phyloP scores from a whole-genome alignment of 1,140 invertebrate species.

The Sipha flava region DNA sequence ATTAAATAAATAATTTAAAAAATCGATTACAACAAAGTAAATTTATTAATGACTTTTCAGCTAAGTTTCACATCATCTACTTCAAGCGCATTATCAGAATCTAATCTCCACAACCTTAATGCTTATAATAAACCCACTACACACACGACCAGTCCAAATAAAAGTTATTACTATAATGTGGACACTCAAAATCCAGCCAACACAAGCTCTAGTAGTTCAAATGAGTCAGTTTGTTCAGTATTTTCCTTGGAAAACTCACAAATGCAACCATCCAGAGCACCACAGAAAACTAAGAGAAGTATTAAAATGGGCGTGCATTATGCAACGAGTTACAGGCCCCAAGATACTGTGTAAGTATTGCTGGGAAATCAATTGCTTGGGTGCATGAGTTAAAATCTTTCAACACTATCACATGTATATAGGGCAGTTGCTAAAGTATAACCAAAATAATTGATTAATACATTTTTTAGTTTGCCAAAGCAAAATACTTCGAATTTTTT shows the following conservation, averaged over 20 bases:
- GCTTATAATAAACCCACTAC: neutral
- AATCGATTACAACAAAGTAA: neutral
- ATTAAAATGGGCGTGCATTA: slow-evolving; percentile 38
- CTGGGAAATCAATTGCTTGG: neutral
- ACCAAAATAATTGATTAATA: too few relatives aligned
- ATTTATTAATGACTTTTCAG: neutral
- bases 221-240: slow-evolving; percentile 61
- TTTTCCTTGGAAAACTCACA: slow-evolving; percentile 44
- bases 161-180: slow-evolving; percentile 33
- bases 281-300: slow-evolving; percentile 38
- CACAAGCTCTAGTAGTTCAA: slow-evolving; percentile 57
- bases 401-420: neutral
- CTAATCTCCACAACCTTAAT: slow-evolving; percentile 18
- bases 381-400: neutral
- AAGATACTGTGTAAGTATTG: slow-evolving; percentile 41
- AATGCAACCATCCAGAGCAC: slow-evolving; percentile 41
- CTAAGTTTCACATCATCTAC: neutral
- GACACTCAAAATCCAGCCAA: slow-evolving; percentile 41
- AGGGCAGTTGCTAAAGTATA: neutral
- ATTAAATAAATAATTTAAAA: too few relatives aligned
- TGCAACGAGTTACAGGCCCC: slow-evolving; percentile 40
- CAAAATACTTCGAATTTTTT: too few relatives aligned
- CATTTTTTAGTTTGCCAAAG: too few relatives aligned
- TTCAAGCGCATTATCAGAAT: slow-evolving; percentile 25
- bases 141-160: slow-evolving; percentile 16